Base-by-base conservation (phyloP, 2,113 vertebrate genomes). In the Laticauda laticaudata region DNA sequence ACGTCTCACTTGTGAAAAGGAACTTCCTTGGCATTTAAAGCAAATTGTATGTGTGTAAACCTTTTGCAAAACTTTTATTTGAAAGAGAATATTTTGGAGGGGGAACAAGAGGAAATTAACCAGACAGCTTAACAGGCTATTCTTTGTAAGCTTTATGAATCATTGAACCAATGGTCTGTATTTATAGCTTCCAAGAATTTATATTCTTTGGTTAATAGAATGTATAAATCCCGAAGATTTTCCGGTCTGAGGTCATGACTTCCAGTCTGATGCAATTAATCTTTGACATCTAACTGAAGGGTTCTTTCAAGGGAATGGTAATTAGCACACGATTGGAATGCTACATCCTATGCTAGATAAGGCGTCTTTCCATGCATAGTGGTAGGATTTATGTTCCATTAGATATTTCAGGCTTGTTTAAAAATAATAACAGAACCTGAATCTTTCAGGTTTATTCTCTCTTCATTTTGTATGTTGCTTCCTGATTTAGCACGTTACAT, bases 221-320 rank as follows among this genome's bases (percentile, higher is more conserved):
- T 64, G 69, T 69, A 86, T 90, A 85, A 90, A 92, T 90, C 24
- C 48, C 75, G 45, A 86, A 69, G 91, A 48, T 34, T 86, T 59
- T 69, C 56, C 88, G 64, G 55, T 51, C 23, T 89, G 87, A 89
- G 45, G 91, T 92, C 88, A 92, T n/a, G 87, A 57, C 88, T 81
- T 92, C 75, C 43, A 87, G 88, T 55, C 48, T 90, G 87, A 69
- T 69, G 55, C 81, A 92, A 92, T 94, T 48, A 90, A 90, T 93
- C 69, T 64, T 61, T 61, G 20, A 45, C 23, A 11, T 39, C 15
- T 75, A 89, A 45, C 43, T 20, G 53, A 20, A 85, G 45, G 61
- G 54, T 91, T 6, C 90, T 89, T 93, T 75, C 53, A 51, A 29
- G 54, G 54, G 61, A 91, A 59, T 23, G 29, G 4, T 55, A 57